Conservation (phyloP, 1,140 invertebrate genomes). For the Euwallacea fornicatus region DNA sequence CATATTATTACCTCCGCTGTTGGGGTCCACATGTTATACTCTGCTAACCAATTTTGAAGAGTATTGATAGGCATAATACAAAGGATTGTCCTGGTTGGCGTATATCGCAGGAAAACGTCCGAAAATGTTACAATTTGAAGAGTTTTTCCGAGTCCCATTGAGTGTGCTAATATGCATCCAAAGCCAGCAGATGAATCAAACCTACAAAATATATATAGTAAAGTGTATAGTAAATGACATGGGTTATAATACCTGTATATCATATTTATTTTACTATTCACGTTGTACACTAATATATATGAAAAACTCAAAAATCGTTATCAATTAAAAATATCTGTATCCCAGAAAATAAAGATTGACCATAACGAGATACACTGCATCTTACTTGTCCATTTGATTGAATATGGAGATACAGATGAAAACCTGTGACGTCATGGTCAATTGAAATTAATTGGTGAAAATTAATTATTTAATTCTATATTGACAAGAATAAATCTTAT, state of each 20-base stretch:
- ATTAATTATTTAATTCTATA: not conserved
- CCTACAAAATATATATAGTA: constrained; percentile 6
- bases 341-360: too few relatives aligned
- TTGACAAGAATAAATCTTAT: constrained; percentile 2
- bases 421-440: not conserved
- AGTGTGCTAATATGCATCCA: constrained; percentile 97
- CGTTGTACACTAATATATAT: too few relatives aligned
- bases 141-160: constrained; percentile 99
- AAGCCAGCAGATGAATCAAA: constrained; percentile 63
- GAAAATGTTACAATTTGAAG: constrained; percentile 95
- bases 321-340: too few relatives aligned
- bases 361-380: too few relatives aligned
- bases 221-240: too few relatives aligned
- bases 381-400: not conserved
- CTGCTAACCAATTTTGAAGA: constrained; percentile 96
- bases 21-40: constrained; percentile 97
- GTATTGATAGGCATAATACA: constrained; percentile 99
- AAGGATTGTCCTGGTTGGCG: constrained; percentile 84
- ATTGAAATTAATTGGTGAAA: not conserved
- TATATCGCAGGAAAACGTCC: constrained; percentile 92
- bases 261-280: too few relatives aligned
- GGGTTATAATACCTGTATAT: too few relatives aligned
- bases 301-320: too few relatives aligned
- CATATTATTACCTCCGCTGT: constrained; percentile 53
- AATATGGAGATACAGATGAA: not conserved